Evolutionary conservation across 2,113 vertebrate species (phyloP).

Genomic region (Cyphomyrus plagiostoma): DNA sequence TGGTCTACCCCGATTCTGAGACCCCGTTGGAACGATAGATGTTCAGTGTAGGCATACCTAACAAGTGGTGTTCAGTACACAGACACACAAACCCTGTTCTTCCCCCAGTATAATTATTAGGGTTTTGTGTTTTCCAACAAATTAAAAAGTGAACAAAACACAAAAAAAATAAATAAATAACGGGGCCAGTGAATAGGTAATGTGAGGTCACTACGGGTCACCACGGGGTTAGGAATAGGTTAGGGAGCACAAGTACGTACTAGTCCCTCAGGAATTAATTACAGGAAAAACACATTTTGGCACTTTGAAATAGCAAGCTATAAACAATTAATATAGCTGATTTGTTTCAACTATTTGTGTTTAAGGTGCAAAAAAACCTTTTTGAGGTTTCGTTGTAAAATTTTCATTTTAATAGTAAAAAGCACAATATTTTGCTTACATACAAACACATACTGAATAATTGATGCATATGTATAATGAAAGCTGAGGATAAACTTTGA

Average conservation of each 20-base stretch:
- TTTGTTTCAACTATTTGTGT: background rate
- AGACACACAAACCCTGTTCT: background rate
- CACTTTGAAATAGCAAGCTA: background rate
- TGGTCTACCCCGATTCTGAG: background rate
- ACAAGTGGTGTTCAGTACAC: background rate
- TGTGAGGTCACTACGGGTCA: slow-evolving; percentile 6
- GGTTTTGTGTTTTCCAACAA: background rate
- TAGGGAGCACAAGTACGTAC: slow-evolving; percentile 35
- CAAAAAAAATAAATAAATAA: background rate
- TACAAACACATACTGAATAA: background rate
- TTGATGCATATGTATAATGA: background rate
- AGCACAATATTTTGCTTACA: background rate
- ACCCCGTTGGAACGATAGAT: background rate
- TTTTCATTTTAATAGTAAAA: background rate
- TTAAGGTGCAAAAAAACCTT: background rate
- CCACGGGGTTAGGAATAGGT: slow-evolving; percentile 33
- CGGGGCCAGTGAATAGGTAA: background rate
- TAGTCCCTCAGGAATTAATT: slow-evolving; percentile 54
- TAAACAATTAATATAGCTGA: background rate
- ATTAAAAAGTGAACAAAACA: background rate
- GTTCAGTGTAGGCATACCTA: background rate
- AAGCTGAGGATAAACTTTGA: background rate
- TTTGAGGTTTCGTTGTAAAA: background rate
- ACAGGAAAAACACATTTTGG: slow-evolving; percentile 18
- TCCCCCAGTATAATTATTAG: background rate